Evolutionary conservation across 1,140 invertebrate species (phyloP).

Genomic region (Protaetia brevitarsis): DNA sequence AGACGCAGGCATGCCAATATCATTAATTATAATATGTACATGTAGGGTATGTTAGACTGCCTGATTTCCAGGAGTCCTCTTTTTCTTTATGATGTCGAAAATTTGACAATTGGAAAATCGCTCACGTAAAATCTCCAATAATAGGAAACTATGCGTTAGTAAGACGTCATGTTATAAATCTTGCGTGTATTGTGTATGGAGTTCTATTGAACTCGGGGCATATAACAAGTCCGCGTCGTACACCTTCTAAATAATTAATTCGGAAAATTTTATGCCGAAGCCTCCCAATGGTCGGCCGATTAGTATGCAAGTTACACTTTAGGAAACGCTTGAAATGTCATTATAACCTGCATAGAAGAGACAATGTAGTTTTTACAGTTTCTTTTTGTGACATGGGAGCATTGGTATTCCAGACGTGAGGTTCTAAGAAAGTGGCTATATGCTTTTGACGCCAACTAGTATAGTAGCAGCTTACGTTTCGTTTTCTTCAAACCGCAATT

Average conservation of each 20-base stretch:
- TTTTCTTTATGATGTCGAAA: no score
- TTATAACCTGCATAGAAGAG: conserved; percentile 11
- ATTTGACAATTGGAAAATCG: no score
- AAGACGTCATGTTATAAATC: no score
- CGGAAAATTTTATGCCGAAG: not conserved
- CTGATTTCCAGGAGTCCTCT: no score
- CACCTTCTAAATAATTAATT: not conserved
- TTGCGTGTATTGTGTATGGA: no score
- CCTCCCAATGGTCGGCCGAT: not conserved
- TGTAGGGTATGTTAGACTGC: no score
- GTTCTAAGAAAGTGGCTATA: conserved; percentile 9
- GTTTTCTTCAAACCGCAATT: not conserved
- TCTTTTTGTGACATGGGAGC: not conserved
- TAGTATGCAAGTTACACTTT: conserved; percentile 1
- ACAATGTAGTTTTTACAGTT: conserved; percentile 14
- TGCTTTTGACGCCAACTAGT: conserved; percentile 11
- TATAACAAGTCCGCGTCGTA: no score
- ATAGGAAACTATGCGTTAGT: no score
- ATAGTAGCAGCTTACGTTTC: not conserved
- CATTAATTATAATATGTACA: no score
- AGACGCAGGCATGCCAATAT: no score
- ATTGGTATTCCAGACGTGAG: not conserved
- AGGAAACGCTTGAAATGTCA: not conserved
- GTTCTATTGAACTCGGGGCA: no score
- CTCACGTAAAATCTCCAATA: no score